These are phyloP conservation scores for Ophiothrix spiculata DNA, from an alignment of 35 echinoderm and acorn worm species.

Conservation along the genomic window DNA sequence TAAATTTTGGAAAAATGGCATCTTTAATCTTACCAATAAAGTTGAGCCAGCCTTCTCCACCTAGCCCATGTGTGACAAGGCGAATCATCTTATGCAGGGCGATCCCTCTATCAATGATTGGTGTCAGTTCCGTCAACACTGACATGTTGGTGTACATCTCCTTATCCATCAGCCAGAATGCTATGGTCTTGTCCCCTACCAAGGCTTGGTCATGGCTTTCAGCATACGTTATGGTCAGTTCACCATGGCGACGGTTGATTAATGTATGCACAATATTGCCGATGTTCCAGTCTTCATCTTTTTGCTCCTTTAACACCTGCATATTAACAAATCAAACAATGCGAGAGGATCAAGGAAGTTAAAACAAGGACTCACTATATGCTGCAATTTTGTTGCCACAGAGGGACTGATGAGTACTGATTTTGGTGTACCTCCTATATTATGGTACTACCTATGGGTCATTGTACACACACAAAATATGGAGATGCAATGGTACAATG, in stretches of 20 bases:
- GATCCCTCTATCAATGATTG: conserved; percentile 76
- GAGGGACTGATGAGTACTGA: too few relatives aligned
- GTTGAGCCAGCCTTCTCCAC: conserved; percentile 95
- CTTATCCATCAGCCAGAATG: conserved; percentile 98
- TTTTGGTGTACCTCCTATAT: too few relatives aligned
- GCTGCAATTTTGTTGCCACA: too few relatives aligned
- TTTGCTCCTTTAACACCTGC: too few relatives aligned
- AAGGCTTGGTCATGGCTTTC: conserved; percentile 96
- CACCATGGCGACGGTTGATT: conserved; percentile 87
- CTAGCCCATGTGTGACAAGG: conserved; percentile 82
- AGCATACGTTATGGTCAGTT: conserved; percentile 80
- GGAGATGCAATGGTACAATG: too few relatives aligned
- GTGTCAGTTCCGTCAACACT: conserved; percentile 44
- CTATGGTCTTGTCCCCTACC: conserved; percentile 92
- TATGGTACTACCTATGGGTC: too few relatives aligned
- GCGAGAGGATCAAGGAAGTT: too few relatives aligned
- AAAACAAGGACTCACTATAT: too few relatives aligned
- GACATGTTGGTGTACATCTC: conserved; percentile 99
- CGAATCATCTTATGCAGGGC: conserved; percentile 89
- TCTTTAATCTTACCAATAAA: conserved; percentile 99
- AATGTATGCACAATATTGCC: conserved; percentile 82
- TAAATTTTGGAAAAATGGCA: too few relatives aligned
- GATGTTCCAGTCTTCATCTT: conserved; percentile 97
- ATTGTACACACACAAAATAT: too few relatives aligned
- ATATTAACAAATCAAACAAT: too few relatives aligned